phyloP scores from a whole-genome alignment of 30 jellyfish, hydroid and myxozoan genomes.

The Mastigias papua region DNA sequence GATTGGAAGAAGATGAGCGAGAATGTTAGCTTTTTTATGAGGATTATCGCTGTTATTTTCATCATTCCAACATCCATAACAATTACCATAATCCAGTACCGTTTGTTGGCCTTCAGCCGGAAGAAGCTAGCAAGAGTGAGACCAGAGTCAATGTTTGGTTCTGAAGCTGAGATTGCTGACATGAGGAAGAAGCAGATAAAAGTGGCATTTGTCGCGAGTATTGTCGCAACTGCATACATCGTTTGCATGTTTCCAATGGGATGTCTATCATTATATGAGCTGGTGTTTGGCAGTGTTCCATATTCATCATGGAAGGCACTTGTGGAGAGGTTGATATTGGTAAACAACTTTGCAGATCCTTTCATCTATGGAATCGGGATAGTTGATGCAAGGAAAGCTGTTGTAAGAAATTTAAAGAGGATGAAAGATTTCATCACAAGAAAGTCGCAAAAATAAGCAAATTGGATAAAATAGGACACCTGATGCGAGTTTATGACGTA shows the following conservation, averaged over 20 bases:
- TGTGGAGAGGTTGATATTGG: neutral
- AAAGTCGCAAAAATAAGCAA: too few relatives aligned
- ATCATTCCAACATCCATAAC: neutral
- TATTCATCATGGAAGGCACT: too few relatives aligned
- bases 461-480: too few relatives aligned
- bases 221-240: neutral
- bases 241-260: neutral
- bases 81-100: neutral
- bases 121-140: neutral
- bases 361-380: neutral
- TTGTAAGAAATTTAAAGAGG: neutral
- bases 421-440: too few relatives aligned
- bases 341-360: neutral
- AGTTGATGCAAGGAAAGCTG: neutral
- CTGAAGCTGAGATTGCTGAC: neutral
- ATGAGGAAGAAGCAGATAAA: neutral
- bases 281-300: neutral
- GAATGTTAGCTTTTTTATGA: neutral
- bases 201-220: neutral
- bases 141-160: neutral
- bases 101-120: neutral
- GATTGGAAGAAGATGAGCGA: neutral
- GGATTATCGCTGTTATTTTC: neutral
- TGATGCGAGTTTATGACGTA: too few relatives aligned
- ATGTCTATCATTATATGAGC: neutral